phyloP scores from a whole-genome alignment of 1,140 invertebrate genomes.

The Drosophila bocki region DNA sequence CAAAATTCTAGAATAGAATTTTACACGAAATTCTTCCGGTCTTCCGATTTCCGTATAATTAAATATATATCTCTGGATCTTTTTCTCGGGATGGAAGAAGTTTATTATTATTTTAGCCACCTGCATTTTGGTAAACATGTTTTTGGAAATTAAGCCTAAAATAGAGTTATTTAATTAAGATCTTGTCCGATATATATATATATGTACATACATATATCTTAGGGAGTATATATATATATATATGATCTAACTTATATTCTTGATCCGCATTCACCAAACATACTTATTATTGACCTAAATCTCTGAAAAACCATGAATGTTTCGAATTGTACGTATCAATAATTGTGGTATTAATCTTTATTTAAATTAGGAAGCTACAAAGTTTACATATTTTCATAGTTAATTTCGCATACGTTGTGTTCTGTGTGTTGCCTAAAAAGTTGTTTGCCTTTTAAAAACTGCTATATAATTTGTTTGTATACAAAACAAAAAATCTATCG shows the following conservation, averaged over 20 bases:
- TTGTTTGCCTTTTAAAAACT: conserved; percentile 62
- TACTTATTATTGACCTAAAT: not conserved
- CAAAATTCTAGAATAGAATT: not conserved
- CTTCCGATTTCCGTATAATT: not conserved
- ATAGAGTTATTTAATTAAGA: not conserved
- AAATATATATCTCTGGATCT: not conserved
- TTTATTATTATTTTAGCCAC: conserved; percentile 11
- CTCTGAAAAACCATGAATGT: conserved; percentile 3
- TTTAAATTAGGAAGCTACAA: conserved; percentile 81
- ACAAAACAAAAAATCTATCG: conserved; percentile 26
- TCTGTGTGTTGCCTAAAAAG: conserved; percentile 64
- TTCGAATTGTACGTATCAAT: conserved; percentile 4
- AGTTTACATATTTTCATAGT: conserved; percentile 75
- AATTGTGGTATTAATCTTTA: conserved; percentile 66
- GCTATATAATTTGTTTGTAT: conserved; percentile 3
- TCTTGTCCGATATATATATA: conserved; percentile 14
- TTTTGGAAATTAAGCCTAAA: conserved; percentile 8
- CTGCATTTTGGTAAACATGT: not conserved
- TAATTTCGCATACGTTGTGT: conserved; percentile 47
- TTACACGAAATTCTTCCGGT: not conserved
- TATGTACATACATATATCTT: conserved; percentile 15
- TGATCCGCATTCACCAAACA: conserved; percentile 11
- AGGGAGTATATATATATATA: not conserved
- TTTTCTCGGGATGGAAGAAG: conserved; percentile 7
- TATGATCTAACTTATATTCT: conserved; percentile 8